phyloP scores from a whole-genome alignment of 2,888 invertebrate species.

The Melikaiella ostensackeni region DNA sequence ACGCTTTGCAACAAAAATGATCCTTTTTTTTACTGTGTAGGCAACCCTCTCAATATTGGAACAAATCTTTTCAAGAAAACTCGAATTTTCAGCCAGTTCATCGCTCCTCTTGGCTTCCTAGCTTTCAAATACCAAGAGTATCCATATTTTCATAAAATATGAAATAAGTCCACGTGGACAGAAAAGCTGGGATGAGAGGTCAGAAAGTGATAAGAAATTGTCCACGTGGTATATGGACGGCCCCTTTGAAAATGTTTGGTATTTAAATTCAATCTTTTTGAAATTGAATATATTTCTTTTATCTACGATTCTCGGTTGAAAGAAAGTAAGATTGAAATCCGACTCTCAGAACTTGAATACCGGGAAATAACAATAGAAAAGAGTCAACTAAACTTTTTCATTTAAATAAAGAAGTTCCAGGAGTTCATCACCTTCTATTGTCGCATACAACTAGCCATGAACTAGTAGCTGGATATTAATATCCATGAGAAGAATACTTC shows the following conservation, averaged over 20 bases:
- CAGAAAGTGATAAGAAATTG: no score
- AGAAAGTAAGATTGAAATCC: neutral
- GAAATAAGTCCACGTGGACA: no score
- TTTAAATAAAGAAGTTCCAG: slow-evolving; percentile 13
- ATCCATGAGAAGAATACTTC: neutral
- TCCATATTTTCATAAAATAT: no score
- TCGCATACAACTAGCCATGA: slow-evolving; percentile 1
- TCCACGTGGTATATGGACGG: no score
- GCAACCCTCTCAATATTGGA: no score
- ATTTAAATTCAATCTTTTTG: neutral
- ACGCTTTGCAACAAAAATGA: no score
- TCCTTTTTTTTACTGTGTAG: no score
- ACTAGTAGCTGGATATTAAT: slow-evolving; percentile 13
- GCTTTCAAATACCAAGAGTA: no score
- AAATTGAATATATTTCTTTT: neutral
- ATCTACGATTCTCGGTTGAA: neutral
- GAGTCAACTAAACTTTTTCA: slow-evolving; percentile 16
- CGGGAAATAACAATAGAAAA: neutral
- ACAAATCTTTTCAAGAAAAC: no score
- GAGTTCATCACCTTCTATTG: slow-evolving; percentile 28
- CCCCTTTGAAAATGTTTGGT: neutral
- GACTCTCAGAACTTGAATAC: neutral
- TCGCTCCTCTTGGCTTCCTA: no score
- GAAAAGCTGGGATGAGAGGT: no score
- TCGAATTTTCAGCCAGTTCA: no score